Evolutionary conservation across 2,888 invertebrate species (phyloP).

Genomic region (Lypha dubia): DNA sequence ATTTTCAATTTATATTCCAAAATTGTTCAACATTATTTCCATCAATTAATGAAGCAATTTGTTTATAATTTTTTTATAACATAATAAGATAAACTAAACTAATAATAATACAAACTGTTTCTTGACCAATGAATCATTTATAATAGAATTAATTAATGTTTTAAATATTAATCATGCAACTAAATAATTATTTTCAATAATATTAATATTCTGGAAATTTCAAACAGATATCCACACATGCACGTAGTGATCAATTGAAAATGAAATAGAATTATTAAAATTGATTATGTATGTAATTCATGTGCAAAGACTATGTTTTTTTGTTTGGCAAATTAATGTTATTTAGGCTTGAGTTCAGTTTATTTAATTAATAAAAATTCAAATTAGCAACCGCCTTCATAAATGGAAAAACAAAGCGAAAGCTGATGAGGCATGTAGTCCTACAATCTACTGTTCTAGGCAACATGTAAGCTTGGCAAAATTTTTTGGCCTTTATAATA

Average conservation of each 20-base stretch:
- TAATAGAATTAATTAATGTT: constrained; percentile 47
- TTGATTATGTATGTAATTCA: neutral
- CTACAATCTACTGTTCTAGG: too few species aligned
- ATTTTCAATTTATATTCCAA: neutral
- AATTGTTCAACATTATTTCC: neutral
- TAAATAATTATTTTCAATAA: constrained; percentile 4
- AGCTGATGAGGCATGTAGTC: too few species aligned
- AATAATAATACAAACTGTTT: constrained; percentile 28
- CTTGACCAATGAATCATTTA: constrained; percentile 1
- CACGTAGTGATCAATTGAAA: neutral
- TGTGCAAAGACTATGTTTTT: neutral
- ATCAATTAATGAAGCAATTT: constrained; percentile 5
- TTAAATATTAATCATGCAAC: constrained; percentile 48
- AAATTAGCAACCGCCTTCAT: too few species aligned
- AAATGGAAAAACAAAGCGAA: too few species aligned
- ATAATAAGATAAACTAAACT: constrained; percentile 30
- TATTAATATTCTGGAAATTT: neutral
- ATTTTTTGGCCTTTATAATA: too few species aligned
- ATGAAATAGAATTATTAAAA: constrained; percentile 4
- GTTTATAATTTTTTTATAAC: neutral
- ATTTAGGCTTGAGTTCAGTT: too few species aligned
- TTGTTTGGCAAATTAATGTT: neutral
- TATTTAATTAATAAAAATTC: too few species aligned
- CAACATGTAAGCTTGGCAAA: too few species aligned
- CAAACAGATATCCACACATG: neutral